phyloP scores from a whole-genome alignment of 2,888 invertebrate species.

The Drosophila cyrtoloma region DNA sequence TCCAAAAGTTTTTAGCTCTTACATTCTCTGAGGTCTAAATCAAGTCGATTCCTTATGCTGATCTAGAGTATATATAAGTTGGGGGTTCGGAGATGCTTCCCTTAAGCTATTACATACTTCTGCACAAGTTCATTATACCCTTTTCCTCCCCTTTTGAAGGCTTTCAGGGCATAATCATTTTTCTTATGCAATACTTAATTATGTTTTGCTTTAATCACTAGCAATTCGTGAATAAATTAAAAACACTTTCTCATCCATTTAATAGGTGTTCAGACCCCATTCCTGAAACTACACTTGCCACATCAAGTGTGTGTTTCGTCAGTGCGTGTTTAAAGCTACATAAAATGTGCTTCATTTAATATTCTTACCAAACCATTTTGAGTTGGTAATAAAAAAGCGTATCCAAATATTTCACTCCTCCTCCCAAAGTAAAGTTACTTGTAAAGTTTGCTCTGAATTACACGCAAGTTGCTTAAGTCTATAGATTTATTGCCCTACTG shows the following conservation, averaged over 20 bases:
- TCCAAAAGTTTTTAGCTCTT: too few species aligned
- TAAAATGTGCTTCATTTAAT: slow-evolving; percentile 15
- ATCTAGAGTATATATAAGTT: not conserved
- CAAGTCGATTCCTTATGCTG: not conserved
- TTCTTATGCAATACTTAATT: not conserved
- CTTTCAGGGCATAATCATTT: not conserved
- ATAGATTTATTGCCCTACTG: slow-evolving; percentile 43
- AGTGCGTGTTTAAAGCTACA: slow-evolving; percentile 4
- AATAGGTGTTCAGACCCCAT: not conserved
- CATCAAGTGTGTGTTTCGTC: not conserved
- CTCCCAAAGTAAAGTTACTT: not conserved
- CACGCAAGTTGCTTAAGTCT: slow-evolving; percentile 16
- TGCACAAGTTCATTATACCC: not conserved
- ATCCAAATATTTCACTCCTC: not conserved
- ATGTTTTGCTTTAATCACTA: not conserved
- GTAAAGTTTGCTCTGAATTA: slow-evolving; percentile 19
- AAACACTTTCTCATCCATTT: not conserved
- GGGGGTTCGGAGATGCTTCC: not conserved
- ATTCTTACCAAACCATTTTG: slow-evolving; percentile 2
- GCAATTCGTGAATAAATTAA: not conserved
- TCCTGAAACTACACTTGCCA: not conserved
- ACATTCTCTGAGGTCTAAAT: not conserved
- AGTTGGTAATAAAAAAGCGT: slow-evolving; percentile 3
- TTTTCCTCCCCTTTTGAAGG: not conserved
- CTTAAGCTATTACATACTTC: not conserved